These are phyloP conservation scores for Seira ritae DNA, from an alignment of 2,888 invertebrate genomes.

Conservation along the genomic window DNA sequence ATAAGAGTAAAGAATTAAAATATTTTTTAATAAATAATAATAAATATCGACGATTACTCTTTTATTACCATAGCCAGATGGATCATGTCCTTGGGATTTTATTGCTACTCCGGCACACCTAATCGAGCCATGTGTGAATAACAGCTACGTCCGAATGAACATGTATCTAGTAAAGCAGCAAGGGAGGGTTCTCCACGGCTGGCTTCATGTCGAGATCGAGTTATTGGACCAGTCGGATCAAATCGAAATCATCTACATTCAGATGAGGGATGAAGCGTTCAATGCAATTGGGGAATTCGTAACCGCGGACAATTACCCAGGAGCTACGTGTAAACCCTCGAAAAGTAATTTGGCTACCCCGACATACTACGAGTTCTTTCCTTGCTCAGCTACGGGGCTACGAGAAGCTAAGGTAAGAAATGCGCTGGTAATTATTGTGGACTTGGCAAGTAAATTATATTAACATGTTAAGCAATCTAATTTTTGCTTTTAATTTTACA, in stretches of 20 bases:
- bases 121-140: not conserved
- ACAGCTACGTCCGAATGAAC: not conserved
- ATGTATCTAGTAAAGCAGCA: slow-evolving; percentile 5
- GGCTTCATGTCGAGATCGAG: slow-evolving; percentile 34
- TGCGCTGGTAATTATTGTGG: no score
- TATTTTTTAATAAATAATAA: no score
- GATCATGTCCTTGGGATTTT: no score
- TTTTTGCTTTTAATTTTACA: not conserved
- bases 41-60: no score
- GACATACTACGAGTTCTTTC: slow-evolving; percentile 21
- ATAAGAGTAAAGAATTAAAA: no score
- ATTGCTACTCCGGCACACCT: no score
- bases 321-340: slow-evolving; percentile 1
- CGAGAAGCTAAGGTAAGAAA: slow-evolving; percentile 23
- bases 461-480: not conserved
- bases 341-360: not conserved
- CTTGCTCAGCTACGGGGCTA: slow-evolving; percentile 29
- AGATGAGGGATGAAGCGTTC: slow-evolving; percentile 36
- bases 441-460: not conserved
- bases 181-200: slow-evolving; percentile 8
- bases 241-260: slow-evolving; percentile 18
- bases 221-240: not conserved
- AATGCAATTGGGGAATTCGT: slow-evolving; percentile 46
- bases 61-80: no score
- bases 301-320: not conserved